These are phyloP conservation scores for Pandemis heparana DNA, from an alignment of 2,888 invertebrate species.

Conservation along the genomic window DNA sequence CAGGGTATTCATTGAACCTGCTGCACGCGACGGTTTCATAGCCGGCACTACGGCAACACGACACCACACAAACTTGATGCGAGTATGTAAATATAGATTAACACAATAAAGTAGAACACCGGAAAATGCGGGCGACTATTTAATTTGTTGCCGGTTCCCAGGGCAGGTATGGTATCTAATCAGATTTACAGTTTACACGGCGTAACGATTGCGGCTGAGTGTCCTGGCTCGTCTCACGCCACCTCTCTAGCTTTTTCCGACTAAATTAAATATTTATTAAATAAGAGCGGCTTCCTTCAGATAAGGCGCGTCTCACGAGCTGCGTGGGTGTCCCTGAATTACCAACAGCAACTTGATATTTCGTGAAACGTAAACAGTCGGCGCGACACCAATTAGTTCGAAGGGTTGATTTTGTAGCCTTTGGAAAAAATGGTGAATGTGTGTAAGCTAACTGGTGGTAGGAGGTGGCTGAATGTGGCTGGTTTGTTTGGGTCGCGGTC, in stretches of 20 bases:
- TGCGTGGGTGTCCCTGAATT: slow-evolving; percentile 34
- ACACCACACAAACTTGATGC: slow-evolving; percentile 7
- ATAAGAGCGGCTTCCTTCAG: slow-evolving; percentile 69
- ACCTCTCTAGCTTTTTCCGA: slow-evolving; percentile 65
- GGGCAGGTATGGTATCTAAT: slow-evolving; percentile 82
- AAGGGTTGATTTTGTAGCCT: slow-evolving; percentile 2
- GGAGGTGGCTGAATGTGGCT: slow-evolving; percentile 8
- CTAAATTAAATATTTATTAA: slow-evolving; percentile 81
- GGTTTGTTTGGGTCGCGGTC: slow-evolving; percentile 4
- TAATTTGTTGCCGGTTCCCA: slow-evolving; percentile 78
- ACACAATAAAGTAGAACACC: slow-evolving; percentile 55
- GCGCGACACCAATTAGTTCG: slow-evolving; percentile 9
- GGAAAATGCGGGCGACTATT: slow-evolving; percentile 64
- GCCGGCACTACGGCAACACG: background rate
- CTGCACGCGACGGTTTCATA: background rate
- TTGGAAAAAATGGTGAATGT: background rate
- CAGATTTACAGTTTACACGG: slow-evolving; percentile 77
- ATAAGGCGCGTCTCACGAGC: slow-evolving; percentile 73
- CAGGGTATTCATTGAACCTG: no score
- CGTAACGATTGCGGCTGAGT: slow-evolving; percentile 72
- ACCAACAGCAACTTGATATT: slow-evolving; percentile 5
- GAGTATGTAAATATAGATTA: slow-evolving; percentile 30
- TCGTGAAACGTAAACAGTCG: slow-evolving; percentile 16
- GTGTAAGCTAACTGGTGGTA: background rate
- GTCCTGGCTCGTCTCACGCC: slow-evolving; percentile 56